Evolutionary conservation across 1,140 invertebrate genomes (phyloP), one percentile per base, ranked within the genome.

Genomic region (Pogonus chalceus): DNA sequence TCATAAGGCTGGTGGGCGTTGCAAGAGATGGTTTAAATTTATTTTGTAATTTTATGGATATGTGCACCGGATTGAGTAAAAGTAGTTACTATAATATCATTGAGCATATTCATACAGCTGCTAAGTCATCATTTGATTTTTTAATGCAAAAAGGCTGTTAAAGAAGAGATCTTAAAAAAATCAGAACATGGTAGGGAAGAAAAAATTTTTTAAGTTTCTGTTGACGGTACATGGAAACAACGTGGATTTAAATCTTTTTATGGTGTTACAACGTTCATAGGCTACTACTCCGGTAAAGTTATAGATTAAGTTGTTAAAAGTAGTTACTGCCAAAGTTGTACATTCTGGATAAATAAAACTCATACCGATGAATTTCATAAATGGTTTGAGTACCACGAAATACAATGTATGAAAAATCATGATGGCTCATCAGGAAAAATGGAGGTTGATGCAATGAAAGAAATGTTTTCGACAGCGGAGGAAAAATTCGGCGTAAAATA

Each of bases 221-320:
- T 58, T 10, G 60, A 61, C 35, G 58, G 56, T n/a, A 53, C 60
- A 0, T 60, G 58, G 56, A 59, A 60, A 46, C 59, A 58, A 51
- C 48, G 53, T 14, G 57, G 58, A 1, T 61, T 55, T 35, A 23
- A 18, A 20, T 61, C 58, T 21, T 21, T 57, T 2, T 55, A 49
- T 43, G 58, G 60, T 1, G 58, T 60, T 10, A 54, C 51, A 21
- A 54, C 58, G 14, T 23, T 61, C 10, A 57, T 58, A 39, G 58
- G 50, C 20, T 48, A 58, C 47, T 54, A 56, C 24, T 48, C 53
- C 1, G 58, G 58, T 22, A 60, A 60, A 60, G 35, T 60, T 0
- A 35, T 60, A 1, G 53, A 60, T 58, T n/a, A n/a, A n/a, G n/a
- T n/a, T n/a, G n/a, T n/a, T n/a, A n/a, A n/a, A n/a, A n/a, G n/a